Evolutionary conservation across 2,888 invertebrate genomes (phyloP).

Genomic region (Proisotoma minuta): DNA sequence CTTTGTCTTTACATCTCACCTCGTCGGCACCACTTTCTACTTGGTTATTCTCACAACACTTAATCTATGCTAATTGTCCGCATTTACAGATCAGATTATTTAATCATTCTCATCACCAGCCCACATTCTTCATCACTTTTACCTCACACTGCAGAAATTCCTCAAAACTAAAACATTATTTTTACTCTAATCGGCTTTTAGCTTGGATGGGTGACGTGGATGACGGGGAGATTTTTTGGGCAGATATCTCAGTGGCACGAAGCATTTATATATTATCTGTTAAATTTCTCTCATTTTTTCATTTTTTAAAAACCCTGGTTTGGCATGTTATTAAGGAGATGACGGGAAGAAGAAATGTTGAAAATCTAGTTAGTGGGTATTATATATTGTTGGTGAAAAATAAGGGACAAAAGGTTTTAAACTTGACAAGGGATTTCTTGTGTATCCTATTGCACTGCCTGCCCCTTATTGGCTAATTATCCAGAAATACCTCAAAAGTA

Average conservation of each 20-base stretch:
- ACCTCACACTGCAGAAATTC: background rate
- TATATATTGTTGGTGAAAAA: too few species aligned
- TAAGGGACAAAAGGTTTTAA: too few species aligned
- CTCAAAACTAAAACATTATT: background rate
- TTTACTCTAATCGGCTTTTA: constrained; percentile 3
- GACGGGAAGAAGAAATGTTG: too few species aligned
- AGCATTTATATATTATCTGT: too few species aligned
- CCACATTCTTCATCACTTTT: background rate
- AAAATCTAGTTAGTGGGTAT: too few species aligned
- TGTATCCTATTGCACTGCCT: background rate
- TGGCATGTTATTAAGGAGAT: background rate
- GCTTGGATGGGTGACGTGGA: background rate
- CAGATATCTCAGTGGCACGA: too few species aligned
- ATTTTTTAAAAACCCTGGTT: too few species aligned
- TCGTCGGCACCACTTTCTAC: too few species aligned
- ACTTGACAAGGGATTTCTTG: constrained; percentile 1
- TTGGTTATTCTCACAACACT: background rate
- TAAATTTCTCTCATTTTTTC: too few species aligned
- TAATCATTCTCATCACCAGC: background rate
- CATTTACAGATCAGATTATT: constrained; percentile 3
- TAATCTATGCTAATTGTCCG: constrained; percentile 3
- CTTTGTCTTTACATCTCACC: constrained; percentile 5
- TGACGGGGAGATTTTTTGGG: too few species aligned
- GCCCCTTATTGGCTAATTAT: background rate
- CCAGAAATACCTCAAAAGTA: background rate